Base-by-base conservation (phyloP, 2,888 invertebrate species). In the Campoletis raptor region DNA sequence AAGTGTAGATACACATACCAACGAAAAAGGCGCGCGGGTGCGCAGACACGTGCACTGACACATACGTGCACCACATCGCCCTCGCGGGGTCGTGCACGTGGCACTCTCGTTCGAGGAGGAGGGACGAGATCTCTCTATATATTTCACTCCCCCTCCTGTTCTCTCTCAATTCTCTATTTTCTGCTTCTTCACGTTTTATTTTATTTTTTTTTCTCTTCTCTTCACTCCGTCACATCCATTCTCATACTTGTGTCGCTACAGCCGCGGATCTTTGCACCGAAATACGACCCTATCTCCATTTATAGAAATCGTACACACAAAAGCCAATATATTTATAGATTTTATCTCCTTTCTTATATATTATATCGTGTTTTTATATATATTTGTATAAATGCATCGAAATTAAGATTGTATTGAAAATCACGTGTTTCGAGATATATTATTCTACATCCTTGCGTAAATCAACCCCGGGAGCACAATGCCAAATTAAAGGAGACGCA, bases 41-140 rank as follows among this genome's bases (percentile, higher is more conserved):
- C 52, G 84, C 88, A 86, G 85, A 90, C 92, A 93, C 93, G 93
- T 92, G 93, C 89, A 92, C 92, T 92, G 92, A 93, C 92, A 93
- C 89, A 92, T 85, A 85, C 85, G 86, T 85, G 85, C 78, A 81
- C 66, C 45, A 85, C 87, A 89, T 88, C 85, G 81, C 80, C 54
- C 81, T 36, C 30, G 36, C 48, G 48, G 64, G 83, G 83, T 70
- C 73, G 76, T 85, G 84, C 86, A 86, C 87, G 89, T 89, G 87
- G 83, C 79, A 45, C 69, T 82, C 74, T 76, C 67, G 42, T 72
- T 74, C 87, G 89, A 86, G 84, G 80, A 85, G 80, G 48, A 36
- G 61, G 24, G 24, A 24, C 10, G 80, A 81, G 57, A 12, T 74
- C 64, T 73, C 40, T 72, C 40, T 76, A 76, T 57, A 37, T 48